phyloP scores from a whole-genome alignment of 2,888 invertebrate species.

The Plebejus argus region DNA sequence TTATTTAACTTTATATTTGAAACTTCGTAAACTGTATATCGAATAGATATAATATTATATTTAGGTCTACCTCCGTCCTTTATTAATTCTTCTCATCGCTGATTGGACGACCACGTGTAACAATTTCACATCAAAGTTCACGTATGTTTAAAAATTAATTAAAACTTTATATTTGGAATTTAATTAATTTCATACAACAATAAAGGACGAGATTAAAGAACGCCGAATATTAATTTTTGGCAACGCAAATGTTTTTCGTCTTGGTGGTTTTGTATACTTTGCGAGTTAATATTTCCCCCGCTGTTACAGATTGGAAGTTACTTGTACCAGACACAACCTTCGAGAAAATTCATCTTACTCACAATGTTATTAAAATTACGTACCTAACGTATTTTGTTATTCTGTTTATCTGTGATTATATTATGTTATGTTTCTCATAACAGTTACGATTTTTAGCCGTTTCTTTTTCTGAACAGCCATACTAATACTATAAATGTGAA shows the following conservation, averaged over 20 bases:
- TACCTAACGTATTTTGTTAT: neutral
- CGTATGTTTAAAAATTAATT: constrained; percentile 53
- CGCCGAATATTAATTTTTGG: constrained; percentile 29
- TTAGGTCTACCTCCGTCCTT: neutral
- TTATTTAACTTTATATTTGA: too few species aligned
- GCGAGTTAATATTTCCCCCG: neutral
- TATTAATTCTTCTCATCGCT: constrained; percentile 47
- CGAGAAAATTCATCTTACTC: neutral
- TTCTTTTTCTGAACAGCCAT: too few species aligned
- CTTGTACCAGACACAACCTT: neutral
- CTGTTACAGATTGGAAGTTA: neutral
- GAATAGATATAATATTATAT: neutral
- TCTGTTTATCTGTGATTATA: neutral
- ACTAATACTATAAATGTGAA: too few species aligned
- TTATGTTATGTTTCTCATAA: neutral
- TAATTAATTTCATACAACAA: constrained; percentile 30
- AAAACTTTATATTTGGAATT: constrained; percentile 46
- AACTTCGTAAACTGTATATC: neutral
- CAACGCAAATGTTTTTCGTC: constrained; percentile 27
- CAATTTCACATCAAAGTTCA: constrained; percentile 42
- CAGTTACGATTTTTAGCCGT: neutral
- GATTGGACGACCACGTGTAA: constrained; percentile 54
- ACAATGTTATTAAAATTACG: neutral
- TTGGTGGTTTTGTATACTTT: constrained; percentile 12
- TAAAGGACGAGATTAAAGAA: constrained; percentile 32